Base-by-base conservation (phyloP, 2,797 vertebrate species). In the Aulostomus chinensis region DNA sequence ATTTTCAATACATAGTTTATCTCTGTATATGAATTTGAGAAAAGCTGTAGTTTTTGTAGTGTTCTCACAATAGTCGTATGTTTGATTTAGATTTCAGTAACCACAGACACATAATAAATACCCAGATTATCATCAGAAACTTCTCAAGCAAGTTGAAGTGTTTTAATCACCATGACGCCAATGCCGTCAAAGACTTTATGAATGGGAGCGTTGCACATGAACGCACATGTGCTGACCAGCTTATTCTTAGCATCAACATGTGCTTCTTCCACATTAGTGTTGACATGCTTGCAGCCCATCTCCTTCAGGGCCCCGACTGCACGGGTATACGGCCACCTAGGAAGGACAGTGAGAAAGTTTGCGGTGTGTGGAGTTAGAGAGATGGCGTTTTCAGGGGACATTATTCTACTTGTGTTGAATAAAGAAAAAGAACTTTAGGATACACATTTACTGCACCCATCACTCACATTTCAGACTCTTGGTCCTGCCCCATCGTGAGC, bases 401-500 rank as follows among this genome's bases (percentile, higher is more conserved):
- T n/a, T n/a, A n/a, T n/a, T n/a, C n/a, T n/a, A n/a, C n/a, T n/a
- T n/a, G n/a, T n/a, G n/a, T n/a, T n/a, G n/a, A n/a, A n/a, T n/a
- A n/a, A n/a, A n/a, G n/a, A n/a, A n/a, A n/a, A n/a, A n/a, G n/a
- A n/a, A n/a, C n/a, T n/a, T 4, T 25, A 53, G 14, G 9, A 5
- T 5, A 11, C 12, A 21, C 20, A 34, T 16, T 22, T 31, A n/a
- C 1, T 9, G 9, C 11, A 17, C 4, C n/a, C 10, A 8, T 36
- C 10, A 68, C 74, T 17, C 35, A 88, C 94, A 76, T 81, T 72
- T 90, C 41, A 74, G 89, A 72, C 88, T 95, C 91, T 25, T 91
- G 88, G 80, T 97, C 96, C 0, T 96, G 92, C 55, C 96, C 96
- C 76, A 98, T 89, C 0, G 96, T 98, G 48, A 98, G 76, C 86